These are phyloP conservation scores for Antheraea yamamai DNA, from an alignment of 2,888 invertebrate species.

Conservation along the genomic window DNA sequence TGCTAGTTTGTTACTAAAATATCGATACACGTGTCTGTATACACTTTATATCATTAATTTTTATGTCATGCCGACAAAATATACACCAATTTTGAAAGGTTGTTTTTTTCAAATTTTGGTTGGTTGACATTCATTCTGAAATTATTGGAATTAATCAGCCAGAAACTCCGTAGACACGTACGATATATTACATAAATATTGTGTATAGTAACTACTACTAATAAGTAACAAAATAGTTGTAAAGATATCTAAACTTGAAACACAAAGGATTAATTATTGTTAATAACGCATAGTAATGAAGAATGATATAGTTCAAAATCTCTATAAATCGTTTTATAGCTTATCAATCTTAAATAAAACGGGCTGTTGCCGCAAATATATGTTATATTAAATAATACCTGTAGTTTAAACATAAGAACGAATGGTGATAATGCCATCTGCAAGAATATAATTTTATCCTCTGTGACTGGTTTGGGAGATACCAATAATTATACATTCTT, in stretches of 20 bases:
- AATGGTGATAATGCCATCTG: not conserved
- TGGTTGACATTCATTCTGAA: too few species aligned
- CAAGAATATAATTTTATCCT: slow-evolving; percentile 7
- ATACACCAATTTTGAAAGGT: too few species aligned
- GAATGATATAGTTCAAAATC: not conserved
- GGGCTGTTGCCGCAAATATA: not conserved
- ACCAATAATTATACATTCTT: slow-evolving; percentile 1
- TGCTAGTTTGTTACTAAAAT: too few species aligned
- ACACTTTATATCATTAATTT: too few species aligned
- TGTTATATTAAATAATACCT: not conserved
- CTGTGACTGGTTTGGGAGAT: not conserved
- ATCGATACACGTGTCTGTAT: too few species aligned
- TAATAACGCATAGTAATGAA: not conserved
- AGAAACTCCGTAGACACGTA: too few species aligned
- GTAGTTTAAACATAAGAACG: not conserved
- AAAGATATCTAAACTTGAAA: not conserved
- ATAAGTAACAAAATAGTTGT: not conserved
- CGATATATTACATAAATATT: too few species aligned
- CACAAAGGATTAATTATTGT: not conserved
- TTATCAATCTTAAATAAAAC: not conserved
- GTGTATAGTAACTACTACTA: too few species aligned
- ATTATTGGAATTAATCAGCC: too few species aligned
- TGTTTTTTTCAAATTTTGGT: too few species aligned
- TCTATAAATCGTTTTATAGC: not conserved
- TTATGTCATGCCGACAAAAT: too few species aligned